Base-by-base conservation (phyloP, 53 echinoderm and acorn worm genomes). In the Patiria pectinifera region DNA sequence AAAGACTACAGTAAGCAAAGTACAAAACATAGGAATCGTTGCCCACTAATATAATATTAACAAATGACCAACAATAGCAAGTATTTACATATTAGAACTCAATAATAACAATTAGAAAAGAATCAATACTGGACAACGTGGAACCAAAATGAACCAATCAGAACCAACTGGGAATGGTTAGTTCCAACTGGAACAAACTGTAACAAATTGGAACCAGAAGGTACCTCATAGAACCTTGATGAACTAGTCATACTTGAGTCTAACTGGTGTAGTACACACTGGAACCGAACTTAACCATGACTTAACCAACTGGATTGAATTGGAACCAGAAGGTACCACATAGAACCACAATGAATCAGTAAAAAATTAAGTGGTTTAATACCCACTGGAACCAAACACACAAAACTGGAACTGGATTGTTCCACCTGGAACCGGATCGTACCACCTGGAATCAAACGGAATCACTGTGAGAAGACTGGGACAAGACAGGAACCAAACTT, bases 21-120 rank as follows among this genome's bases (percentile, higher is more conserved):
- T 66, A 66, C 66, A 66, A 66, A 66, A 66, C 12, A 66, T 53
- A 18, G 66, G 14, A 66, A 14, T 16, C 66, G 10, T 15, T 0
- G 66, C 66, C 66, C 66, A 66, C 14, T 66, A 11, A 66, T 80
- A 43, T 81, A 11, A 66, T 80, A 43, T 81, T 79, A 2, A n/a
- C 12, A 45, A 69, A 79, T 21, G 23, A 23, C 76, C 23, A 59
- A 46, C 80, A 80, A 12, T 62, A 80, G 35, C 77, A 66, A 19
- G 26, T 26, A 24, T 69, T 81, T 25, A 46, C 90, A 61, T 81
- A 69, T 62, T 81, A 79, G 90, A 90, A 90, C 45, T 80, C 3
- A 10, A 44, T 81, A 23, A 81, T 66, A 66, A 18, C 66, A 6
- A 13, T 66, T 66, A 66, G 66, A 15, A 66, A 53, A 53, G 24